Percentiles rank a stretch among this genome's conserved stretches.
These are phyloP conservation scores for Acanthornis magna DNA, from an alignment of 2,797 vertebrate genomes.

Conservation along the genomic window DNA sequence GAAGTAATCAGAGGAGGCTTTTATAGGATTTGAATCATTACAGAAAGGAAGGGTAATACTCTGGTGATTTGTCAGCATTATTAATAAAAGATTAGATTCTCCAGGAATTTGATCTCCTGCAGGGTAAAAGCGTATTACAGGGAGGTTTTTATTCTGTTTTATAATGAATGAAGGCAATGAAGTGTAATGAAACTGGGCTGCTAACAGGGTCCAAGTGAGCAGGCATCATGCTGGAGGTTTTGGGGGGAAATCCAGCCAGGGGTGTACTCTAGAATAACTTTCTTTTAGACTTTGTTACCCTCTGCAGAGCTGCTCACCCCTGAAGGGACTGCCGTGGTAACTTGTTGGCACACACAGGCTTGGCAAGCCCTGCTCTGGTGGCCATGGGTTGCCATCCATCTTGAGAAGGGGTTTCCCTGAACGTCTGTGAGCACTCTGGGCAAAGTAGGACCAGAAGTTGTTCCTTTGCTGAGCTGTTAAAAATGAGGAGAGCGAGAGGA, in stretches of 20 bases:
- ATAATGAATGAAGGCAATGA: conserved; percentile 60
- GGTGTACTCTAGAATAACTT: neutral
- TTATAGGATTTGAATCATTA: conserved; percentile 58
- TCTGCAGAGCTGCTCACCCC: neutral
- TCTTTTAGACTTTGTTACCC: neutral
- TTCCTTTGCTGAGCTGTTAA: neutral
- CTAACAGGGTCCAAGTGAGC: neutral
- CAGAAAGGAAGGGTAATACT: conserved; percentile 59
- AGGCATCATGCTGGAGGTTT: neutral
- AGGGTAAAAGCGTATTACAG: conserved; percentile 43
- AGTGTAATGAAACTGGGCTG: conserved; percentile 43
- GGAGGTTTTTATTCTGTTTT: conserved; percentile 57
- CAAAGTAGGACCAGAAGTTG: neutral
- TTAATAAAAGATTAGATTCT: conserved; percentile 75
- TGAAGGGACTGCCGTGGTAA: neutral
- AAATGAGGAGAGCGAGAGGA: neutral
- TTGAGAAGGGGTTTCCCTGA: neutral
- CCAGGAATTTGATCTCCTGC: conserved; percentile 65
- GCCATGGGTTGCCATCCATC: neutral
- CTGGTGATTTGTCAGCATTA: conserved; percentile 65
- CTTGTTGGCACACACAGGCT: neutral
- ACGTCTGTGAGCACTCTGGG: neutral
- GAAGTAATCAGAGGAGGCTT: conserved; percentile 29
- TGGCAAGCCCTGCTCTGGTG: neutral
- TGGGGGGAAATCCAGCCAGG: neutral